Percentiles rank a stretch among this genome's conserved stretches.
Conservation (phyloP, 2,797 vertebrate species). For the Microhierax caerulescens region DNA sequence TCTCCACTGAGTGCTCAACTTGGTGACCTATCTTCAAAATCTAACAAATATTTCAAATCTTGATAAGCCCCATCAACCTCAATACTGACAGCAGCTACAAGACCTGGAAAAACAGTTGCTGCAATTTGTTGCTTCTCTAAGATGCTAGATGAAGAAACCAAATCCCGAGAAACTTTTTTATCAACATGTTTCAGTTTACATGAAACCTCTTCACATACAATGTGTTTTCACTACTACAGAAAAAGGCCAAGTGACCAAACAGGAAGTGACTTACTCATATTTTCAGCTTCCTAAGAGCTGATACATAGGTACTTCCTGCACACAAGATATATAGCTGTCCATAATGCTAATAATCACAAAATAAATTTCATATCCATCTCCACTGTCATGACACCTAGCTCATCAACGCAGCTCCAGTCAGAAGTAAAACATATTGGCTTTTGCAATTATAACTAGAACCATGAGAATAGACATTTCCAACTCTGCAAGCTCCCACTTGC, state of each 20-base stretch:
- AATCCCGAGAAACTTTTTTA: background rate
- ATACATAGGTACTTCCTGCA: background rate
- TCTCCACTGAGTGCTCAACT: background rate
- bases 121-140: background rate
- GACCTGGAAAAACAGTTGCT: background rate
- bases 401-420: background rate
- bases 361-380: background rate
- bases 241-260: background rate
- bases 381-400: background rate
- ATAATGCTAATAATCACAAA: background rate
- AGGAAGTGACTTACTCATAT: background rate
- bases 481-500: background rate
- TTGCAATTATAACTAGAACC: background rate
- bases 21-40: background rate
- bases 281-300: background rate
- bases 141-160: background rate
- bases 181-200: background rate
- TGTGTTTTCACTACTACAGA: background rate
- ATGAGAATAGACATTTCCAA: rapidly evolving
- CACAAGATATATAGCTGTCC: background rate
- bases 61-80: background rate
- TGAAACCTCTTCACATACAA: background rate
- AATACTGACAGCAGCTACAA: background rate
- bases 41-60: background rate
- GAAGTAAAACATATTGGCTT: background rate